Base-by-base conservation (phyloP, 1,140 invertebrate genomes). In the Nylanderia fulva region DNA sequence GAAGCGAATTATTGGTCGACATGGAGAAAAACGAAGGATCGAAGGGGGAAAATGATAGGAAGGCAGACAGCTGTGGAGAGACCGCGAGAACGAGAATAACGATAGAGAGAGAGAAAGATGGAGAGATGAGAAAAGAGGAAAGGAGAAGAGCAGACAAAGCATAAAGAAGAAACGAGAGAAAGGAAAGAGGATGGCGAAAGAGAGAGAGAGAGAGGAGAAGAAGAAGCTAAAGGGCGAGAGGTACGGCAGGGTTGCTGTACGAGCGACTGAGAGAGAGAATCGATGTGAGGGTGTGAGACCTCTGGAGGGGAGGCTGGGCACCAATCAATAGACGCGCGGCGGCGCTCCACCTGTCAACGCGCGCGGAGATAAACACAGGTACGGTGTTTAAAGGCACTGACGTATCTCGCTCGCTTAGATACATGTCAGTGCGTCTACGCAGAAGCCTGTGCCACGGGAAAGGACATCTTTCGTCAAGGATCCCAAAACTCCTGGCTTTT, bases 261-360 rank as follows among this genome's bases (percentile, higher is more conserved):
- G 82, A 68, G 77, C 54, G 29, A 61, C 54, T 29, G 56, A 60
- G 68, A 86, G 77, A 76, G 86, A 63, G 86, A 85, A 90, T 90
- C 89, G 83, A 90, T 88, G 89, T 86, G 89, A 86, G 45, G 45
- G 86, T 79, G 80, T 82, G 89, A 88, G 82, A 68, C 76, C 76
- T 39, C 45, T 85, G 83, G 89, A 77, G 85, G 89, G 90, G 90
- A 87, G 13, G 72, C 77, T 85, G 89, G 86, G 89, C 90, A 88
- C 90, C 90, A 91, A 91, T 91, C 90, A 88, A 91, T 91, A 91
- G 87, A 87, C 90, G 90, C 90, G 90, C 90, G 90, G 85, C 90
- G 90, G 90, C 90, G 90, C 90, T 79, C 90, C 90, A 91, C 87
- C 90, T 91, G 90, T 91, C 90, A 91, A 91, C 90, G 90, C 90